phyloP scores from a whole-genome alignment of 2,113 vertebrate species.

The Siniperca knerii region DNA sequence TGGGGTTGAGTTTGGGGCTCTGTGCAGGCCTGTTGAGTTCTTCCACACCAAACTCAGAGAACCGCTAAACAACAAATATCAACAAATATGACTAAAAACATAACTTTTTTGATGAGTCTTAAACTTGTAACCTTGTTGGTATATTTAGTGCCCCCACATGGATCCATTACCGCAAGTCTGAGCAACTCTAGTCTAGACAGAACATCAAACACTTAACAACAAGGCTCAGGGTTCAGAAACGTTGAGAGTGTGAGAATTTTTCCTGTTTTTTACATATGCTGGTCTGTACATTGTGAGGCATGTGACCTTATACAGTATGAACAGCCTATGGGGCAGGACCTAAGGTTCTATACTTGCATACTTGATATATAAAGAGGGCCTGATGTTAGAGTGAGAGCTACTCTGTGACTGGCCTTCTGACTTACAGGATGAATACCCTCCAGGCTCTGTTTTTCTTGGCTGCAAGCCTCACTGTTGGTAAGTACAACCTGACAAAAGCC shows the following conservation, averaged over 20 bases:
- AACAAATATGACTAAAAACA: neutral
- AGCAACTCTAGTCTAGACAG: neutral
- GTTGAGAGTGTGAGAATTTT: conserved; percentile 24
- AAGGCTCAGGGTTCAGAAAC: neutral
- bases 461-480: conserved; percentile 66
- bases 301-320: conserved; percentile 28
- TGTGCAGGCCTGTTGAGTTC: neutral
- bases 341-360: neutral
- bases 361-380: conserved; percentile 54
- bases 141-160: too few species aligned
- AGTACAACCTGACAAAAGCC: conserved; percentile 42
- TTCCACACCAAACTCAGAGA: neutral
- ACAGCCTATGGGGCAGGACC: conserved; percentile 47
- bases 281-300: neutral
- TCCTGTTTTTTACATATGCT: too few species aligned
- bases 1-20: neutral
- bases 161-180: neutral
- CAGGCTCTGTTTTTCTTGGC: conserved; percentile 58
- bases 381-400: neutral
- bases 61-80: neutral
- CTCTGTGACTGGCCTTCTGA: neutral
- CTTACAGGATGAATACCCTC: conserved; percentile 68
- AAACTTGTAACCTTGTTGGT: neutral
- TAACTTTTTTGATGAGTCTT: too few species aligned
- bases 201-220: neutral